Base-by-base conservation (phyloP, 2,888 invertebrate genomes). In the Polydrusus tereticollis region DNA sequence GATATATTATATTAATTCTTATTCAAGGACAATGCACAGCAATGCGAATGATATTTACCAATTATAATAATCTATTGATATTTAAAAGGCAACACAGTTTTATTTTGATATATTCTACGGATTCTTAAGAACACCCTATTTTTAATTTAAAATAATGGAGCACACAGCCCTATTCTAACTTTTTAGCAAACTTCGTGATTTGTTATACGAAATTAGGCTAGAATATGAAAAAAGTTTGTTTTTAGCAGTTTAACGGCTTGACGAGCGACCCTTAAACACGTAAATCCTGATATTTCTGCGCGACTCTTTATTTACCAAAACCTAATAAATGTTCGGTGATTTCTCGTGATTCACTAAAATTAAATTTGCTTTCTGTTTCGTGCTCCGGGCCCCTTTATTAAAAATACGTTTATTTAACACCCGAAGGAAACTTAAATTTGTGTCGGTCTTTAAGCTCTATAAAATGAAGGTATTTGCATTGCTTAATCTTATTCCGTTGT, bases 311-410 rank as follows among this genome's bases (percentile, higher is more conserved):
- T 55, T 52, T 55, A 55, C 38, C 33, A 47, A 47, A 55, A 55
- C 26, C 41, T 65, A 41, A 65, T 36, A 65, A 65, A 65, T 65
- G 65, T 52, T 41, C 18, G 29, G 20, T 55, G 21, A 55, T 66
- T 57, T 55, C 36, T 52, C 64, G 16, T 41, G 16, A 41, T 41
- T 16, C 41, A 16, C 41, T 16, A 16, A 16, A 41, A 41, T 41
- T 41, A 41, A 16, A 41, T 41, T 41, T 16, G 41, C 41, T 16
- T 4, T 41, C 41, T 41, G 16, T 41, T 41, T 41, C 36, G 16
- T 2, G n/a, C 16, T 41, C 12, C 41, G 14, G 14, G 41, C 6
- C 7, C 6, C 16, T 41, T 41, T 41, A 41, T 41, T 41, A 41
- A 41, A 41, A 41, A 41, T 16, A 7, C 5, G 14, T 7, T 16